Evolutionary conservation across 2,888 invertebrate species (phyloP).

Genomic region (Serripes groenlandicus): DNA sequence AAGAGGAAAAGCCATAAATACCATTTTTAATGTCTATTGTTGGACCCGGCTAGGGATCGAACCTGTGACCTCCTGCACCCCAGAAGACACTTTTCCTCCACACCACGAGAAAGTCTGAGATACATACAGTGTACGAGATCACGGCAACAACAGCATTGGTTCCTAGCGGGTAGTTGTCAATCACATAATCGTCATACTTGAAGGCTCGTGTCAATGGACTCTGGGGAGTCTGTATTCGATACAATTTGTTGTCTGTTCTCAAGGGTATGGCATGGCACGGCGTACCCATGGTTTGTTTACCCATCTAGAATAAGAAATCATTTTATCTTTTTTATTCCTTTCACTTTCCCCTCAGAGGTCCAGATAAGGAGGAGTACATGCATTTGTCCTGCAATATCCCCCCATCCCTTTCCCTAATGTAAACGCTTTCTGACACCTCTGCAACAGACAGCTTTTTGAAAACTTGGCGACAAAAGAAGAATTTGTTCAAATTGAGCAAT

Average conservation of each 20-base stretch:
- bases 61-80: too few species aligned
- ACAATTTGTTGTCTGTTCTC: slow-evolving; percentile 96
- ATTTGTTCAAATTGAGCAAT: neutral
- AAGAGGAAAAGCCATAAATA: too few species aligned
- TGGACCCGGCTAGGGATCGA: too few species aligned
- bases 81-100: too few species aligned
- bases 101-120: too few species aligned
- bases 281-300: slow-evolving; percentile 99
- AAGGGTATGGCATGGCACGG: slow-evolving; percentile 94
- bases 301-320: slow-evolving; percentile 91
- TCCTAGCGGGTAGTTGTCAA: slow-evolving; percentile 98
- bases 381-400: too few species aligned
- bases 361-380: too few species aligned
- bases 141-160: slow-evolving; percentile 99
- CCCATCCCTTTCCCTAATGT: neutral
- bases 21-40: too few species aligned
- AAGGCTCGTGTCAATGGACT: slow-evolving; percentile 95
- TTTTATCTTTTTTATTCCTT: too few species aligned
- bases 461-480: neutral
- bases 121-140: slow-evolving; percentile 95
- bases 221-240: slow-evolving; percentile 95
- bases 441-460: neutral
- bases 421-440: neutral
- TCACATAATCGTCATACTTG: slow-evolving; percentile 94
- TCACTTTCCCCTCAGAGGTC: too few species aligned